Conservation (phyloP, 2,888 invertebrate genomes). For the Pimpla rufipes region DNA sequence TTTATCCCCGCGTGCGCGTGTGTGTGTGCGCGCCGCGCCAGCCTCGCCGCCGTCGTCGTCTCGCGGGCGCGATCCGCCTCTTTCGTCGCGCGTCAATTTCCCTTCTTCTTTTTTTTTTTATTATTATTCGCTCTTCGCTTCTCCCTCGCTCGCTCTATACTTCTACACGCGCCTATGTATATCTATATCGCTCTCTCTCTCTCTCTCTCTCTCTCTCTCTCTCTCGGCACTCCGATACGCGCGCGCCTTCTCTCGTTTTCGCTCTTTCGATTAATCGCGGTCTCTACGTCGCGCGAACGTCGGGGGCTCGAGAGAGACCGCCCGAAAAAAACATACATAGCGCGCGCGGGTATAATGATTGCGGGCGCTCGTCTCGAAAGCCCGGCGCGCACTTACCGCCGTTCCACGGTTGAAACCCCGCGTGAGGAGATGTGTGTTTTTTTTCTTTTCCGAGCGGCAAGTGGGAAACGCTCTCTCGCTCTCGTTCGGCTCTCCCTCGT, state of each 20-base stretch:
- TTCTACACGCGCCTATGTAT: not conserved
- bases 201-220: constrained; percentile 23
- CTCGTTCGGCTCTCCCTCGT: not conserved
- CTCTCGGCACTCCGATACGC: not conserved
- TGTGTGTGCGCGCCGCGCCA: constrained; percentile 25
- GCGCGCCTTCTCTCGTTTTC: not conserved
- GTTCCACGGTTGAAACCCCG: constrained; percentile 50
- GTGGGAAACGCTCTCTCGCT: not conserved
- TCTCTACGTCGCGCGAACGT: not conserved
- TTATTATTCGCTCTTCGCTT: constrained; percentile 18
- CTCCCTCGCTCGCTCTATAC: constrained; percentile 4
- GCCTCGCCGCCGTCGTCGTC: constrained; percentile 28
- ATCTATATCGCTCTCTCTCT: constrained; percentile 7
- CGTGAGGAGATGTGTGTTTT: constrained; percentile 39
- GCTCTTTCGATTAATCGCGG: not conserved
- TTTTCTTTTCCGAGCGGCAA: not conserved
- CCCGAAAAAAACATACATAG: not conserved
- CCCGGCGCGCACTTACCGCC: constrained; percentile 68
- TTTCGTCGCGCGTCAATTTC: constrained; percentile 56
- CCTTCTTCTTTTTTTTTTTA: constrained; percentile 37
- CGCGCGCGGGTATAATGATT: not conserved
- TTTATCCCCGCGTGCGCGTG: constrained; percentile 46
- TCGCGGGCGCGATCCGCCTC: constrained; percentile 64
- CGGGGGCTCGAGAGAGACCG: too few species aligned
- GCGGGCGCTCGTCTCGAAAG: constrained; percentile 45